Percentiles rank a stretch among this genome's conserved stretches.
These are phyloP conservation scores for Phaonia tiefii DNA, from an alignment of 2,888 invertebrate genomes.

Conservation along the genomic window DNA sequence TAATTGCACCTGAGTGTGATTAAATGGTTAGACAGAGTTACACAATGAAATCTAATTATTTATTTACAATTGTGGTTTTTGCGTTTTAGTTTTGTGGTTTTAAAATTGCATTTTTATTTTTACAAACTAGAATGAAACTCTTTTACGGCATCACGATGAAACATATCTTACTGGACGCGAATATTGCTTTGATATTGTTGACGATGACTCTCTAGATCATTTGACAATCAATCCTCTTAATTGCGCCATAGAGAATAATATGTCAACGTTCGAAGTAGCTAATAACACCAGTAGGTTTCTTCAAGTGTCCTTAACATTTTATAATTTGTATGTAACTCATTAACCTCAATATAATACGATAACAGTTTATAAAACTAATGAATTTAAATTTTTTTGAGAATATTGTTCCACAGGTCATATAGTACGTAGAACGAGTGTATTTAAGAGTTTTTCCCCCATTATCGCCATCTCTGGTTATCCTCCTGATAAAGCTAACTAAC, in stretches of 20 bases:
- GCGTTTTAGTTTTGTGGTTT: neutral
- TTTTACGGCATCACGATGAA: constrained; percentile 36
- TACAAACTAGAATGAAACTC: constrained; percentile 34
- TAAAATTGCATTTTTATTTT: neutral
- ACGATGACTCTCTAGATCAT: neutral
- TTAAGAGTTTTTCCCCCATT: too few species aligned
- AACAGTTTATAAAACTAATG: too few species aligned
- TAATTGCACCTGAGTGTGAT: constrained; percentile 2
- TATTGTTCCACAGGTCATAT: too few species aligned
- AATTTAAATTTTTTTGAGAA: too few species aligned
- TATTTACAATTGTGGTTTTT: neutral
- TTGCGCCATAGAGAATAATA: constrained; percentile 12
- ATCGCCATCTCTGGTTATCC: too few species aligned
- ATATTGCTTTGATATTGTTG: constrained; percentile 52
- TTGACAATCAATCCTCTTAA: constrained; percentile 35
- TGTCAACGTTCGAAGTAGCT: neutral
- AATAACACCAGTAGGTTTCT: neutral
- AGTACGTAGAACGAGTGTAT: too few species aligned
- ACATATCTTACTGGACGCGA: constrained; percentile 21
- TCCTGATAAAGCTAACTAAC: too few species aligned
- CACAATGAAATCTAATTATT: too few species aligned
- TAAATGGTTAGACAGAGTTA: too few species aligned
- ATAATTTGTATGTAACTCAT: too few species aligned
- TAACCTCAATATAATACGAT: too few species aligned
- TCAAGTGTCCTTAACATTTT: too few species aligned